Evolutionary conservation across 2,797 vertebrate species (phyloP), one percentile per base, ranked within the genome.

Genomic region (Clarias pachynema): DNA sequence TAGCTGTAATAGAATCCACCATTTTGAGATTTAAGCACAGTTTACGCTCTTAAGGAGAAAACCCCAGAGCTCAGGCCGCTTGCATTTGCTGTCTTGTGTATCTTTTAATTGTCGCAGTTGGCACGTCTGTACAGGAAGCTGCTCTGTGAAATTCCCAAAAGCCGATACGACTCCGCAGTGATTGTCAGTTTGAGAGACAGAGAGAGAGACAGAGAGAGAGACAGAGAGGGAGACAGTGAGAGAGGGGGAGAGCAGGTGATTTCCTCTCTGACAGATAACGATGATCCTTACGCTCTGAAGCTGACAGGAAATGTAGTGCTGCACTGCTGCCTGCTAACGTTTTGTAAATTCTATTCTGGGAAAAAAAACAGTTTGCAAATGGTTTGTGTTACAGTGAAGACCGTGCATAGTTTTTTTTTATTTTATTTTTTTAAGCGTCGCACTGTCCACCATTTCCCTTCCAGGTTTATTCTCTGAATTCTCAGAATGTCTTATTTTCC

Each of bases 281-380:
- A 78, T 78, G 31, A 37, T 78, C 57, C 14, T 62, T 78, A 60
- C 56, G 16, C 56, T 60, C 56, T 78, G 74, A 78, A 24, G 53
- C 75, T 37, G 57, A 78, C 31, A 60, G 29, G 29, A 78, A 40
- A 60, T 59, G 29, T 57, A 24, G 53, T 5, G 16, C 56, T 31
- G 53, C 16, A 3, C 26, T 29, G 49, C 15, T 56, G 22, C 44
- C 12, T 44, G 37, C 69, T 53, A 75, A 57, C 7, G 1, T 57
- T 57, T 31, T 18, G 26, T 15, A 31, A 75, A 57, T 75, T 31
- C 26, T 75, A 49, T 49, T 56, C 49, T 56, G 16, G 37, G 37
- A 20, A 18, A 0, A 0, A 29, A 29, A 29, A 26, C 20, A 26
- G 34, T 24, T 40, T 70, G 66, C 66, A 20, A 4, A 7, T 22